Base-by-base conservation (phyloP, 1,140 invertebrate species). In the Cepaea nemoralis region DNA sequence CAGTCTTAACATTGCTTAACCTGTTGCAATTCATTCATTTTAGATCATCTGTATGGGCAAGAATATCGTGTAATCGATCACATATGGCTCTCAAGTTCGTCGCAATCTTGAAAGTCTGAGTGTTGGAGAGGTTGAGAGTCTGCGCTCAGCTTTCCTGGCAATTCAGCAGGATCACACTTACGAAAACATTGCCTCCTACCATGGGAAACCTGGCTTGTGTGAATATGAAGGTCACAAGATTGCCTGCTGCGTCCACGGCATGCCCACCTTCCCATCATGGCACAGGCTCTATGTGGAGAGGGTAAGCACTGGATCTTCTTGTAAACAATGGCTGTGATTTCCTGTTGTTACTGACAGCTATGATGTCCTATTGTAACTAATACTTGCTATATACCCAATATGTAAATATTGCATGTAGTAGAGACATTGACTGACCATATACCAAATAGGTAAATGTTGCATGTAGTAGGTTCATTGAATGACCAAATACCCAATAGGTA, bases 191-290 rank as follows among this genome's bases (percentile, higher is more conserved):
- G 84, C 84, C 45, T 35, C 76, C 8, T 85, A 80, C 81, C 84
- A 85, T 66, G 84, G 84, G 19, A 66, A 76, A n/a, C 84, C 84
- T n/a, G 82, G 79, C 0, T 66, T 82, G 48, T 85, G 84, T 73
- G n/a, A 75, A 55, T 50, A 67, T 31, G 74, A 85, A 33, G 73
- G 77, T 14, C 79, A 39, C 27, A 75, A 73, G 27, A 69, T 81
- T 42, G 80, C 77, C 10, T 85, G 82, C 55, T 85, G 82, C 27
- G 45, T 83, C 16, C 84, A 85, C 40, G 84, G 84, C 5, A 75
- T 83, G 69, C 59, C 84, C n/a, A 82, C 80, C 66, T 85, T 85
- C 77, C 84, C 80, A 0, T 77, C 83, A 31, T 85, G 84, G 84
- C 84, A 85, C 76, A 76, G 84, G n/a, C 75, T 83, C 19, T 83